Base-by-base conservation (phyloP, 1,140 invertebrate species). In the Drosophila punjabiensis region DNA sequence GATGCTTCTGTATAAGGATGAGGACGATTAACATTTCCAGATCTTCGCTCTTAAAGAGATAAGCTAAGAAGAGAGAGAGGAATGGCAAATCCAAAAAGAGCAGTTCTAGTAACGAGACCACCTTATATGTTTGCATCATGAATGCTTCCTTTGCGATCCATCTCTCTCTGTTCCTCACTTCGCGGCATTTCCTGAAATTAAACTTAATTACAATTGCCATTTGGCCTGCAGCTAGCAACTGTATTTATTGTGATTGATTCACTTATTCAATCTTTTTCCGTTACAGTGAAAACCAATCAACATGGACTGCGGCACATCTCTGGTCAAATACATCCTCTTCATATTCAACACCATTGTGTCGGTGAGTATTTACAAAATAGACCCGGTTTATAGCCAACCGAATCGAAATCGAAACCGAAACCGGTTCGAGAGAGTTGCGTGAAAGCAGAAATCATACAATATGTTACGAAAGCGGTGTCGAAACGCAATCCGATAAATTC, bases 321-420 rank as follows among this genome's bases (percentile, higher is more conserved):
- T 96, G 93, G 95, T 97, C 81, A 97, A 97, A 95, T 97, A 97
- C 93, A 94, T 97, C 80, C 94, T 97, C 64, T 97, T 97, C 92
- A 94, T 96, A 90, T 97, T 97, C 95, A 98, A 97, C 93, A 94
- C 97, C 81, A 91, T 97, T 61, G 97, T 97, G 93, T 96, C 96
- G 94, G 97, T 98, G 93, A 97, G 96, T 96, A 70, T n/a, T 32
- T 24, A 62, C 48, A 39, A 58, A 58, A 39, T n/a, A 53, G 14
- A 47, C 37, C 47, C 61, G 30, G 53, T 32, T 77, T 18, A 68
- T 41, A 47, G 33, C 75, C 62, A 39, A 35, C 13, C 18, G 47
- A 68, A 45, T 33, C 18, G 33, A 65, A 80, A 79, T 32, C 41
- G 53, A 79, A 79, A 61, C 28, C 48, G 33, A 66, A 71, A 71